Percentiles rank a stretch among this genome's conserved stretches.
phyloP scores from a whole-genome alignment of 2,888 invertebrate genomes.

The Ornithoptera priamus region DNA sequence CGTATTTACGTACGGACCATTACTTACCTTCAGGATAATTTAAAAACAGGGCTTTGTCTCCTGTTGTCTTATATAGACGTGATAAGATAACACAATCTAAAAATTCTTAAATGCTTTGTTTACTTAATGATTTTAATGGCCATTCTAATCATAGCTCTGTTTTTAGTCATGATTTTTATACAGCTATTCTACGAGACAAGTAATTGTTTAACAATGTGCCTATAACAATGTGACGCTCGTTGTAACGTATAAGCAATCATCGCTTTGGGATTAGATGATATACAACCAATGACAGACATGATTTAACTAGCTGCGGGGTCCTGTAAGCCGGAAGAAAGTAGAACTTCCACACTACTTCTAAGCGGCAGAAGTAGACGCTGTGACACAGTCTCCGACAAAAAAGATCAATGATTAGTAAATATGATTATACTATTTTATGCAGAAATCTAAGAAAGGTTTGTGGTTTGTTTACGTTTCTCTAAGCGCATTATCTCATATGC shows the following conservation, averaged over 20 bases:
- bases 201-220: background rate
- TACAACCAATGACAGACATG: too few relatives aligned
- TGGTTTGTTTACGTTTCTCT: background rate
- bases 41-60: background rate
- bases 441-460: background rate
- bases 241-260: too few relatives aligned
- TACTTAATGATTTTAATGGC: background rate
- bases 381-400: background rate
- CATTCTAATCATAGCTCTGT: background rate
- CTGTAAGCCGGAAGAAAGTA: too few relatives aligned
- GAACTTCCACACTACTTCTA: too few relatives aligned
- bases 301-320: too few relatives aligned
- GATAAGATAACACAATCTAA: background rate
- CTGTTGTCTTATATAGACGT: background rate
- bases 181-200: background rate
- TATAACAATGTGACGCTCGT: too few relatives aligned
- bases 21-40: background rate
- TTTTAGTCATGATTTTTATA: background rate
- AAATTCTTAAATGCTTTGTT: background rate
- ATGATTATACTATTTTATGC: background rate
- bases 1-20: slow-evolving; percentile 17
- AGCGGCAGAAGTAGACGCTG: too few relatives aligned
- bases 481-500: background rate
- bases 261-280: too few relatives aligned
- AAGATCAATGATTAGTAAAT: too few relatives aligned